Conservation (phyloP, 1,140 invertebrate genomes). For the Philotrypesis tridentata region DNA sequence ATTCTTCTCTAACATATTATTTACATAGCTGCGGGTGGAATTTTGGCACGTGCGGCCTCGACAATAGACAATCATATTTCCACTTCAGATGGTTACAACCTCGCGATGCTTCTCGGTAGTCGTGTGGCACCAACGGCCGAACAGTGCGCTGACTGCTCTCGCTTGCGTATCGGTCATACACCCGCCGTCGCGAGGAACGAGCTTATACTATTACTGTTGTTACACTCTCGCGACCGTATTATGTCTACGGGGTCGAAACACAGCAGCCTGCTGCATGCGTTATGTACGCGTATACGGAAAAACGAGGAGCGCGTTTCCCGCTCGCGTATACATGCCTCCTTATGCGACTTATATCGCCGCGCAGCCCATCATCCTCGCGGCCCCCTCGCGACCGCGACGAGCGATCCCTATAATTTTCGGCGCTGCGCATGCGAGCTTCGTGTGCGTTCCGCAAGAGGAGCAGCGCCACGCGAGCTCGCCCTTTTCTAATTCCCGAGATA, state of each 20-base stretch:
- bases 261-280: too few relatives aligned
- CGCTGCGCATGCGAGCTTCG: too few relatives aligned
- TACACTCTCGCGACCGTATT: conserved; percentile 60
- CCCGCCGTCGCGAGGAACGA: conserved; percentile 42
- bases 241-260: conserved; percentile 65
- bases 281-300: not conserved
- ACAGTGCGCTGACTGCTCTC: too few relatives aligned
- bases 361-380: too few relatives aligned
- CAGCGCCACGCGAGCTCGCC: too few relatives aligned
- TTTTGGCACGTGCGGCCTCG: conserved; percentile 61
- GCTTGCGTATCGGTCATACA: conserved; percentile 62
- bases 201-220: conserved; percentile 28
- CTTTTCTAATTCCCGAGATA: conserved; percentile 15
- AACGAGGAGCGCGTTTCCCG: conserved; percentile 11
- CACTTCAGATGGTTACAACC: conserved; percentile 61
- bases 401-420: conserved; percentile 11
- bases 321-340: not conserved
- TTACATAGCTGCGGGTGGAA: conserved; percentile 54
- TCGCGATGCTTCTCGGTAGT: conserved; percentile 25
- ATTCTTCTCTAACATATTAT: conserved; percentile 44
- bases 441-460: not conserved
- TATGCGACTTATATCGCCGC: conserved; percentile 32
- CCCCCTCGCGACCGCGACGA: too few relatives aligned
- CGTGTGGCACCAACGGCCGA: too few relatives aligned
- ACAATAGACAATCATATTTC: conserved; percentile 64